Base-by-base conservation (phyloP, 2,888 invertebrate species). In the Cremastinae sp. region DNA sequence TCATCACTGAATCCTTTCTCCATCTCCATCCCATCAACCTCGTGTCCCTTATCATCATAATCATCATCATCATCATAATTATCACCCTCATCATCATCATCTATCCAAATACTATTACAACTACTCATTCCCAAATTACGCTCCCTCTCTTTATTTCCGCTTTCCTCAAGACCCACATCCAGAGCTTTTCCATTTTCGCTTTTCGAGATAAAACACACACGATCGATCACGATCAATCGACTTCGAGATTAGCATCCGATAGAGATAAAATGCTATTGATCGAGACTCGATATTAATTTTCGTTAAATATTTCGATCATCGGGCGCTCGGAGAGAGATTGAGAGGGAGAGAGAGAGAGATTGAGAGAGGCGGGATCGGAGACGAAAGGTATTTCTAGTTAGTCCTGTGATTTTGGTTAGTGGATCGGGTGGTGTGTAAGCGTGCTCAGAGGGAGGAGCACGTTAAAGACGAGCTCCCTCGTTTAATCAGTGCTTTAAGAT, bases 401-500 rank as follows among this genome's bases (percentile, higher is more conserved):
- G 89, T 89, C 89, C 89, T 89, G 89, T 89, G 89, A 89, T 85
- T 87, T 88, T 86, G 87, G 85, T 88, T 89, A 89, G 87, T 87
- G 87, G 83, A 85, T 85, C 83, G 83, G 80, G 81, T 85, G 83
- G 85, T 85, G 81, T 82, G 83, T 73, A 74, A 73, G 77, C 86
- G 89, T 89, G 89, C 85, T 84, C 85, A 79, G 85, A 84, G 86
- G 87, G 86, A 85, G 87, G 84, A 81, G 85, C 88, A 89, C 89
- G 87, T 86, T 89, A 89, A 89, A 87, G 75, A 87, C 83, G 84
- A 85, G 82, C 89, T 89, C 89, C 89, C 89, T 88, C 88, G 87
- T 85, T 88, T 88, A 89, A 89, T 88, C 89, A 89, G 89, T 89
- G 89, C 89, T 89, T 89, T 89, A 89, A 89, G 88, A 86, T 78